A percentile compares a stretch with the other conserved stretches of the same genome.
phyloP scores from a whole-genome alignment of 2,113 vertebrate species.

The Panthera leo region DNA sequence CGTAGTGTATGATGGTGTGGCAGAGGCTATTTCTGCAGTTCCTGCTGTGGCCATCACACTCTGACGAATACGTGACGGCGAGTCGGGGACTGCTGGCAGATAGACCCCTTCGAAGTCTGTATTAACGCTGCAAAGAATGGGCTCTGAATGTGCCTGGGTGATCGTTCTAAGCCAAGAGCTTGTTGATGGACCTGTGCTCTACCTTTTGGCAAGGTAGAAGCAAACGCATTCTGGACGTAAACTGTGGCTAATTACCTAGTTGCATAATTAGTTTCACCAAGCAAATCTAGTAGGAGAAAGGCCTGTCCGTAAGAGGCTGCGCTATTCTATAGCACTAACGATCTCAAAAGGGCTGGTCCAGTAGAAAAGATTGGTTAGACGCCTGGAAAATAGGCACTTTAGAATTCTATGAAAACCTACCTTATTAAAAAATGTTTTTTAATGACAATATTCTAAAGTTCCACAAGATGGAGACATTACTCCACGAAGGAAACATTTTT shows the following conservation, averaged over 20 bases:
- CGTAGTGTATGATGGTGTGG: background rate
- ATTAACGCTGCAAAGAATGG: background rate
- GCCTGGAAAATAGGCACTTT: background rate
- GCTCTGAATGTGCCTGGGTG: background rate
- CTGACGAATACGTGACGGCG: background rate
- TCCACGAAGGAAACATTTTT: constrained; percentile 17
- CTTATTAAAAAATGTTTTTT: background rate
- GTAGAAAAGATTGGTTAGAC: background rate
- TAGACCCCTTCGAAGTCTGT: background rate
- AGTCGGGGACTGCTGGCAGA: background rate
- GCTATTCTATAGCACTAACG: background rate
- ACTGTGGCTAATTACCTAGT: background rate
- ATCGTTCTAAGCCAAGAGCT: background rate
- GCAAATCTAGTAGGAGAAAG: background rate
- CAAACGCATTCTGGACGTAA: background rate
- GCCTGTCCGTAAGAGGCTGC: background rate
- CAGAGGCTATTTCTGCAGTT: background rate
- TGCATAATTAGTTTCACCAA: background rate
- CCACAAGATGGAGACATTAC: constrained; percentile 62
- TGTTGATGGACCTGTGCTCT: background rate
- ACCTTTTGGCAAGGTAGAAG: background rate
- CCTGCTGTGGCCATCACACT: background rate
- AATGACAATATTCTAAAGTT: background rate
- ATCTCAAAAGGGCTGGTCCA: background rate
- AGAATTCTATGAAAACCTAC: background rate